A percentile compares a stretch with the other conserved stretches of the same genome.
Conservation (phyloP, 1,140 invertebrate species). For the Scaptomyza graminum region DNA sequence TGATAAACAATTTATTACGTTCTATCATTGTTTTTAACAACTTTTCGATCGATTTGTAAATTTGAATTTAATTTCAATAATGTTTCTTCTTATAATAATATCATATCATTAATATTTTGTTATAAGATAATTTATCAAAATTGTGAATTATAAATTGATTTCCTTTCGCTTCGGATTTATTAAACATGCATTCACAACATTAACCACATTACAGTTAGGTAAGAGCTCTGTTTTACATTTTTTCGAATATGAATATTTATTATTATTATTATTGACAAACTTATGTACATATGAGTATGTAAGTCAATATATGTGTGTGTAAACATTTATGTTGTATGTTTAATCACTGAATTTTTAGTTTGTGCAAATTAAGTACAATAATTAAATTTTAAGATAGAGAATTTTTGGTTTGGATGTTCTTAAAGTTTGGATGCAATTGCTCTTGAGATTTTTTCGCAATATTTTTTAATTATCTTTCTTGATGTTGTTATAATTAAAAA, state of each 20-base stretch:
- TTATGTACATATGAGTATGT: conserved; percentile 8
- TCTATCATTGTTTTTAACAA: conserved; percentile 25
- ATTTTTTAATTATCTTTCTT: not conserved
- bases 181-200: conserved; percentile 48
- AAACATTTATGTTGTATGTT: not conserved
- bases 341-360: not conserved
- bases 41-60: conserved; percentile 18
- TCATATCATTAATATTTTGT: conserved; percentile 27
- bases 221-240: not conserved
- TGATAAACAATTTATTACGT: conserved; percentile 34
- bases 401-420: not conserved
- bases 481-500: not conserved
- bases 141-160: conserved; percentile 22
- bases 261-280: not conserved
- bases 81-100: conserved; percentile 25
- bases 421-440: not conserved
- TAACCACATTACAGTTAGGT: conserved; percentile 23
- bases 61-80: conserved; percentile 17
- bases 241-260: not conserved
- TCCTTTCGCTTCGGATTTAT: conserved; percentile 24
- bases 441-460: not conserved
- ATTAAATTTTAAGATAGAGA: not conserved
- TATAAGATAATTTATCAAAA: conserved; percentile 46
- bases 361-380: not conserved
- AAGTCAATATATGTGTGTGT: conserved; percentile 1